A percentile compares a stretch with the other conserved stretches of the same genome.
These are phyloP conservation scores for Mimas tiliae DNA, from an alignment of 2,888 invertebrate genomes.

Conservation along the genomic window DNA sequence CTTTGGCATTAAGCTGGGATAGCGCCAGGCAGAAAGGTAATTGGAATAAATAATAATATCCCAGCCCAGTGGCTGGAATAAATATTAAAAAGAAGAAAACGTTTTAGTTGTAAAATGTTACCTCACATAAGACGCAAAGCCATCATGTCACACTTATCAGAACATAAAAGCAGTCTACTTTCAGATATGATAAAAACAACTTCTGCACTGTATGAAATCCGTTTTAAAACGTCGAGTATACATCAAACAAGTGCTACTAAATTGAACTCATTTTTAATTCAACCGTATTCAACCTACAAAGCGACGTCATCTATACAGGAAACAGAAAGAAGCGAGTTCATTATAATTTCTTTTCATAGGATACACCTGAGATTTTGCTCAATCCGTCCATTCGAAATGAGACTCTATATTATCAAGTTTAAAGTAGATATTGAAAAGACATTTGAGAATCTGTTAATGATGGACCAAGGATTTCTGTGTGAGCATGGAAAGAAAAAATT, in stretches of 20 bases:
- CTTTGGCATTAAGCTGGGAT: too few species aligned
- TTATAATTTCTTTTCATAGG: slow-evolving; percentile 61
- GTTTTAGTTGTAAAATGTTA: too few species aligned
- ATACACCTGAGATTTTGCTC: slow-evolving; percentile 54
- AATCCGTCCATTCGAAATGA: slow-evolving; percentile 17
- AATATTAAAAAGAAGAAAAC: too few species aligned
- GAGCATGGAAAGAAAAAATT: slow-evolving; percentile 44
- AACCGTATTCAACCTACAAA: slow-evolving; percentile 49
- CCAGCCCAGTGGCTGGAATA: too few species aligned
- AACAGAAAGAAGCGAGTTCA: slow-evolving; percentile 56
- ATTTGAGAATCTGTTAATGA: slow-evolving; percentile 37
- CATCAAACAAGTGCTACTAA: slow-evolving; percentile 42
- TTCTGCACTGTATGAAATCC: neutral
- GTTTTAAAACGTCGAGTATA: slow-evolving; percentile 25
- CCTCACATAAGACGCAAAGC: too few species aligned
- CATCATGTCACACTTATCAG: neutral
- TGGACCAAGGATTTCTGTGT: slow-evolving; percentile 36
- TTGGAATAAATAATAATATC: too few species aligned
- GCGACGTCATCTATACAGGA: slow-evolving; percentile 47
- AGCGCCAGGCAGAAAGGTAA: too few species aligned
- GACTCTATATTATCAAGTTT: neutral
- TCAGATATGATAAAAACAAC: slow-evolving; percentile 10
- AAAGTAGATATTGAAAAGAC: slow-evolving; percentile 32
- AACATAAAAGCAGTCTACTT: neutral
- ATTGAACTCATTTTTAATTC: slow-evolving; percentile 53